phyloP scores from a whole-genome alignment of 2,797 vertebrate genomes.

The Platyrinchus mystaceus region DNA sequence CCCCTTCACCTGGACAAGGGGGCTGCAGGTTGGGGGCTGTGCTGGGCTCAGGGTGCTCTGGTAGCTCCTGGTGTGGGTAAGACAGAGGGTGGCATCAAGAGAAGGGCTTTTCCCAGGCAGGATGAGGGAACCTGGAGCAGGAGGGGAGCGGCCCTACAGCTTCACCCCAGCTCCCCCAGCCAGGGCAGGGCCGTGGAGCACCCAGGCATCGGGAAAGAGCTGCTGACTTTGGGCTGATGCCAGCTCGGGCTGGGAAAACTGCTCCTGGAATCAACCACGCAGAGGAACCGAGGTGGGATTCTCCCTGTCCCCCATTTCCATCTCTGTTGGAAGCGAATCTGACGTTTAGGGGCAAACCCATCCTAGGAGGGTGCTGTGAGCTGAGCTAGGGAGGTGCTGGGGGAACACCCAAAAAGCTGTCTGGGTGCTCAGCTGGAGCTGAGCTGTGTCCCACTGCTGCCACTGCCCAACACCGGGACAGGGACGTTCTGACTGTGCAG shows the following conservation, averaged over 20 bases:
- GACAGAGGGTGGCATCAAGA: not conserved
- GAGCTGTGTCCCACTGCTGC: not conserved
- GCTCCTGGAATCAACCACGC: not conserved
- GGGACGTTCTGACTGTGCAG: not conserved
- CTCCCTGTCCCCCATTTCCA: not conserved
- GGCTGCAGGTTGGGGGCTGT: not conserved
- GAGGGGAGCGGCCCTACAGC: not conserved
- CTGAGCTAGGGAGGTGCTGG: not conserved
- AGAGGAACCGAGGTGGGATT: not conserved
- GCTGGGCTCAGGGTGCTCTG: not conserved
- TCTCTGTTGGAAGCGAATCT: not conserved
- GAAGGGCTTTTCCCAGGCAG: not conserved
- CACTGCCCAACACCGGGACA: accelerated
- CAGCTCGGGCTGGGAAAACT: not conserved
- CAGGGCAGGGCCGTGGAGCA: accelerated
- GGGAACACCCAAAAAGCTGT: not conserved
- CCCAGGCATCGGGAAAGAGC: not conserved
- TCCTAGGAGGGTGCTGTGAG: not conserved
- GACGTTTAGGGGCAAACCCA: not conserved
- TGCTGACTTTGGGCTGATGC: not conserved
- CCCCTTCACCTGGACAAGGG: not conserved
- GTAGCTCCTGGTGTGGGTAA: not conserved
- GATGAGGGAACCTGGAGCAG: not conserved
- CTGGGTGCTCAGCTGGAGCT: not conserved
- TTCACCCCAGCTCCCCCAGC: not conserved